phyloP scores from a whole-genome alignment of 30 jellyfish, hydroid and myxozoan genomes.

The Catostylus mosaicus region DNA sequence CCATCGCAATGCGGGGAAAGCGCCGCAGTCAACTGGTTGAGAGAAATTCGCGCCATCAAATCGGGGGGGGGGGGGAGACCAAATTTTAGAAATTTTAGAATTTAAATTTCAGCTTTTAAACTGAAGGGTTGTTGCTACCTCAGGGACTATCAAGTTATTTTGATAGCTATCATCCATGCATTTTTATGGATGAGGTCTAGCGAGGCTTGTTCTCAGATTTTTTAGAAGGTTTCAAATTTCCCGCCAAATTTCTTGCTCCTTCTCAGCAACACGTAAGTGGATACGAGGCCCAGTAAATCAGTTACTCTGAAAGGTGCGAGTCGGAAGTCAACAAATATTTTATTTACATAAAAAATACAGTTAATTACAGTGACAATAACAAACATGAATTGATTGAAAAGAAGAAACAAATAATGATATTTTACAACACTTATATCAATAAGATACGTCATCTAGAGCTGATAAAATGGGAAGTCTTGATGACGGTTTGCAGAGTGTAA shows the following conservation, averaged over 20 bases:
- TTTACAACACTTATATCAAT: background rate
- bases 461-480: slow-evolving; percentile 17
- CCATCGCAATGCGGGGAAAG: slow-evolving; percentile 17
- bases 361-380: background rate
- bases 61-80: too few relatives aligned
- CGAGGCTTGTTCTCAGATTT: too few relatives aligned
- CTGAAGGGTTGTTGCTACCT: too few relatives aligned
- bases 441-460: too few relatives aligned
- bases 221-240: background rate
- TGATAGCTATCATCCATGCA: too few relatives aligned
- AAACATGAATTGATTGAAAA: background rate
- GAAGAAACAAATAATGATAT: background rate
- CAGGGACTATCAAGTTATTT: too few relatives aligned
- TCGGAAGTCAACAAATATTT: background rate
- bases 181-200: too few relatives aligned
- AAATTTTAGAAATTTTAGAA: too few relatives aligned
- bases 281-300: background rate
- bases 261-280: background rate
- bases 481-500: slow-evolving; percentile 1
- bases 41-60: too few relatives aligned
- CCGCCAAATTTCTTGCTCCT: slow-evolving; percentile 2
- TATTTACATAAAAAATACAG: too few relatives aligned
- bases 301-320: background rate
- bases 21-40: too few relatives aligned
- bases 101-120: too few relatives aligned